Percentiles rank a stretch among this genome's conserved stretches.
Evolutionary conservation across 2,797 vertebrate species (phyloP).

Genomic region (Spinus pinus): DNA sequence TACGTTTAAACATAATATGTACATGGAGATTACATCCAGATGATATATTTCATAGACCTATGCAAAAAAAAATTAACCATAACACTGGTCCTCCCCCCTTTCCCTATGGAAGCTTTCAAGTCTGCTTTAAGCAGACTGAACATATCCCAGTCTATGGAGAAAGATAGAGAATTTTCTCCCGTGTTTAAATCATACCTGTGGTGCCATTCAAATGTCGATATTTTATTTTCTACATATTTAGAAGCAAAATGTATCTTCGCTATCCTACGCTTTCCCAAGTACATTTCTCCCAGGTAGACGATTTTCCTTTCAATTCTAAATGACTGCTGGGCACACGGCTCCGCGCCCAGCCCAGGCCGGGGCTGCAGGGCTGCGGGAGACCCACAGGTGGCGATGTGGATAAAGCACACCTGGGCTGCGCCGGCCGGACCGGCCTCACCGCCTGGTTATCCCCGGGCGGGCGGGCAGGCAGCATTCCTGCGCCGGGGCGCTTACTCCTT

Average conservation of each 20-base stretch:
- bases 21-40: slow-evolving; percentile 48
- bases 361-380: slow-evolving; percentile 72
- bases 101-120: neutral
- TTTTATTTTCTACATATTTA: neutral
- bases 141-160: neutral
- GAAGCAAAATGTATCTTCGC: neutral
- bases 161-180: neutral
- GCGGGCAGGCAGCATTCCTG: neutral
- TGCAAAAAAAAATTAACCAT: neutral
- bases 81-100: neutral
- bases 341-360: neutral
- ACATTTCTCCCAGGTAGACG: neutral
- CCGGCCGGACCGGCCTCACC: neutral
- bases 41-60: slow-evolving; percentile 32
- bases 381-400: slow-evolving; percentile 93
- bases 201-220: neutral
- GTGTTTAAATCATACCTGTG: neutral
- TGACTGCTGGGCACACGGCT: accelerated
- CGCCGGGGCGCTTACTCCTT: neutral
- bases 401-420: slow-evolving; percentile 77
- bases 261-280: neutral
- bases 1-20: slow-evolving; percentile 36
- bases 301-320: neutral
- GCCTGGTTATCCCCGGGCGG: neutral
- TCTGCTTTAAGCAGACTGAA: neutral